phyloP scores from a whole-genome alignment of 2,113 vertebrate species.

The Ophiodon elongatus region DNA sequence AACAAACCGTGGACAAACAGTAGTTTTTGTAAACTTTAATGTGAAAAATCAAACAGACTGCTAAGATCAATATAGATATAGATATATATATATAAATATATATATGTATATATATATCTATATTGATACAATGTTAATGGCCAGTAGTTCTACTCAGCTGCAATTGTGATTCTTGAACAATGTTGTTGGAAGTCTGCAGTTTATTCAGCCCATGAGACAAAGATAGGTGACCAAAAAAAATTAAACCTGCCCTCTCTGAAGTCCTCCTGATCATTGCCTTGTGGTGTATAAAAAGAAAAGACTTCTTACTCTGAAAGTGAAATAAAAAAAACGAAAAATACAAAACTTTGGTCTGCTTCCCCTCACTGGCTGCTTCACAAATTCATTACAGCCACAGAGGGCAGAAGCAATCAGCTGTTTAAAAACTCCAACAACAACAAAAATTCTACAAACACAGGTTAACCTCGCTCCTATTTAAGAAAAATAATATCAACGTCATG shows the following conservation, averaged over 20 bases:
- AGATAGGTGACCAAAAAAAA: conserved; percentile 51
- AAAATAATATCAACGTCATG: conserved; percentile 65
- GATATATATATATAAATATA: conserved; percentile 87
- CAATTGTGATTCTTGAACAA: conserved; percentile 80
- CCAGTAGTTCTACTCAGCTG: conserved; percentile 85
- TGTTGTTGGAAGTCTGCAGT: conserved; percentile 72
- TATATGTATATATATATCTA: conserved; percentile 87
- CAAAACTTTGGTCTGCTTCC: conserved; percentile 88
- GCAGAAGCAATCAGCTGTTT: conserved; percentile 72
- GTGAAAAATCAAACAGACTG: conserved; percentile 87
- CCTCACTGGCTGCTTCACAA: conserved; percentile 76
- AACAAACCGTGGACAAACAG: conserved; percentile 26
- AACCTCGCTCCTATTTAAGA: conserved; percentile 76
- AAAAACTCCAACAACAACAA: conserved; percentile 65
- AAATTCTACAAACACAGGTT: conserved; percentile 76
- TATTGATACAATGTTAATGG: conserved; percentile 86
- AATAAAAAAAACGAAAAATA: conserved; percentile 81
- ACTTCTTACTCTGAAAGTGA: conserved; percentile 74
- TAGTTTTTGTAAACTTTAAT: conserved; percentile 87
- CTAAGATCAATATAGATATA: conserved; percentile 88
- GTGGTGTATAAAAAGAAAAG: conserved; percentile 73
- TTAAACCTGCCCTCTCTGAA: conserved; percentile 47
- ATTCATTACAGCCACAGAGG: conserved; percentile 65
- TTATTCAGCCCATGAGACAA: conserved; percentile 66
- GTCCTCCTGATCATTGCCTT: conserved; percentile 47